Evolutionary conservation across 2,797 vertebrate genomes (phyloP), one percentile per base, ranked within the genome.

Genomic region (Acanthurus leucopareius): DNA sequence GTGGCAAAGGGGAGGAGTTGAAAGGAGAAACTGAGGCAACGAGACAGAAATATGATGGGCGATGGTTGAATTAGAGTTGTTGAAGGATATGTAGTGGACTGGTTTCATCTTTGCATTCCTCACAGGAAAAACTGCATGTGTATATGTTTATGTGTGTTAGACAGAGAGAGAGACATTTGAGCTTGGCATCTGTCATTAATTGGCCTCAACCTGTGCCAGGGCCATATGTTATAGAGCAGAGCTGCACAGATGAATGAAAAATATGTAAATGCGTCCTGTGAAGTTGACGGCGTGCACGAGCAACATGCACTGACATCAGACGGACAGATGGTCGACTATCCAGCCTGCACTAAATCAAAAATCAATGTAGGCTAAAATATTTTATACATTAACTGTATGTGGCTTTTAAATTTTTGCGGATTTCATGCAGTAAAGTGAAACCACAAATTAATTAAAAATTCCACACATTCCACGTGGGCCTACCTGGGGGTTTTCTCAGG

Each of bases 251-350:
- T 82, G 69, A 81, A 64, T 66, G 61, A 59, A 75, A 81, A 76
- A 79, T 86, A 84, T 86, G 82, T 72, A 69, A 79, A 86, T 82
- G 49, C 14, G 10, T 73, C 52, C 75, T 65, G 65, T 85, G 86
- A 85, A 77, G 77, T 78, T 73, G 45, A 71, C 44, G 25, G 72
- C 62, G 49, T 22, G 45, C 48, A 32, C 20, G 10, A 57, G 57
- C 25, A 25, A 28, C 57, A 56, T 48, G 17, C 1, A 1, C 38
- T 3, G 28, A 65, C 77, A 87, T 80, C 75, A 80, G 71, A 82
- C 65, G 63, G 63, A 75, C 82, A 85, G 81, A 83, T 69, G 80
- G 68, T 13, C n/a, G 69, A 66, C 47, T 13, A 65, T 42, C 44
- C 10, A 7, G 35, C 32, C 62, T 25, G 16, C 14, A 56, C 54